Base-by-base conservation (phyloP, 64 coral and sea anemone species). In the Pocillopora verrucosa region DNA sequence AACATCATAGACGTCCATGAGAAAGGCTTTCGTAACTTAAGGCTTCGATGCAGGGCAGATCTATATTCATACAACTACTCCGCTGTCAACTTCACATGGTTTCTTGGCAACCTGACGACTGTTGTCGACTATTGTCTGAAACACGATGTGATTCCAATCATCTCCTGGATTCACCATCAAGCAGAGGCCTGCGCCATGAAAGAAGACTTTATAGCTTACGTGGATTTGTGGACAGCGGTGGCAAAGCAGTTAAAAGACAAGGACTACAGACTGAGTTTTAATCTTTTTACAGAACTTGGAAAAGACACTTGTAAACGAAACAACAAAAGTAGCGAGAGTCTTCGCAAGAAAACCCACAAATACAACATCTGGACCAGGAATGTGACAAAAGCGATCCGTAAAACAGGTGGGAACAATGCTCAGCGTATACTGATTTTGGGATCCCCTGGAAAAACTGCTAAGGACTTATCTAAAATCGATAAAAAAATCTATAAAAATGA, bases 341-440 rank as follows among this genome's bases (percentile, higher is more conserved):
- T 93, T 65, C 87, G 94, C 10, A n/a, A 37, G 59, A 82, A 72
- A 10, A 90, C 36, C 26, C 83, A 89, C 16, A 96, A 96, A 75
- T 96, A 96, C 75, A 96, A 93, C 75, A 4, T 75, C 0, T 96
- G 94, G 94, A 96, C 94, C 60, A 19, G 3, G 34, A 83, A 93
- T 0, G 91, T 88, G 24, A 78, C 90, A 24, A 10, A 34, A 34
- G 88, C 81, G 19, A 96, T 96, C 76, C 94, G 91, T 17, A 41
- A 14, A 65, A 62, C 91, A n/a, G 91, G 94, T 13, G 91, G 88
- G 16, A 90, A 90, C 0, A 96, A 96, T 25, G 36, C 16, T 13
- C 14, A 91, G n/a, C 91, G 94, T 30, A 90, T 96, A 10, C 83
- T 96, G 15, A 96, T 96, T 76, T 83, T 96, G 5, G 88, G 72